A percentile compares a stretch with the other conserved stretches of the same genome.
Evolutionary conservation across 1,140 invertebrate species (phyloP).

Genomic region (Aphelenchoides besseyi): DNA sequence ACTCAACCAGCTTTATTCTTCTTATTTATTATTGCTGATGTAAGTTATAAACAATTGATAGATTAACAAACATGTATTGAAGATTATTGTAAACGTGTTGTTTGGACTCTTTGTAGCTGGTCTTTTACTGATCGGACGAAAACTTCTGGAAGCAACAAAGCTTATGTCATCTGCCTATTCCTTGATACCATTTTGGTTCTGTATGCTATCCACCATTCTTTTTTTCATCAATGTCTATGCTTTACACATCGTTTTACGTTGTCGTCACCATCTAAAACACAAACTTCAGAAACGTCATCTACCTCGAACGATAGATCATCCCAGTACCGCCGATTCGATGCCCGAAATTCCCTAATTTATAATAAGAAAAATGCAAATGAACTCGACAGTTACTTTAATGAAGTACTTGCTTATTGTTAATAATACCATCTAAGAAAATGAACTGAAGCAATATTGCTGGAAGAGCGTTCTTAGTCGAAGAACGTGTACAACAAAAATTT

Average conservation of each 20-base stretch:
- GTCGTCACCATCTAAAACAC: not conserved
- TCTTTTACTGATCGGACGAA: not conserved
- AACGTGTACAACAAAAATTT: too few relatives aligned
- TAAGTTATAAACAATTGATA: not conserved
- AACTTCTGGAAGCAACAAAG: not conserved
- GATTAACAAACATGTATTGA: not conserved
- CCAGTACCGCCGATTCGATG: slow-evolving; percentile 6
- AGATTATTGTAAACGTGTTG: not conserved
- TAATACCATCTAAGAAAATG: too few relatives aligned
- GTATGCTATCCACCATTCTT: not conserved
- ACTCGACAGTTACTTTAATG: too few relatives aligned
- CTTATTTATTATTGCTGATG: not conserved
- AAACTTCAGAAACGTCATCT: not conserved
- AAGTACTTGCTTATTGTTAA: too few relatives aligned
- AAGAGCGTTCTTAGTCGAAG: too few relatives aligned
- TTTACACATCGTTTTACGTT: not conserved
- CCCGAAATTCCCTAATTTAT: not conserved
- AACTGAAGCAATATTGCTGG: too few relatives aligned
- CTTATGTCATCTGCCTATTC: not conserved
- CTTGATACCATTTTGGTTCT: not conserved
- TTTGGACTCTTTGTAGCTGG: not conserved
- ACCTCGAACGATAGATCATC: not conserved
- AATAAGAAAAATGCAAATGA: too few relatives aligned
- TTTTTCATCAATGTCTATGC: not conserved
- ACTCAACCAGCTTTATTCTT: not conserved